Percentiles rank a stretch among this genome's conserved stretches.
These are phyloP conservation scores for Netelia melanura DNA, from an alignment of 2,888 invertebrate genomes.

Conservation along the genomic window DNA sequence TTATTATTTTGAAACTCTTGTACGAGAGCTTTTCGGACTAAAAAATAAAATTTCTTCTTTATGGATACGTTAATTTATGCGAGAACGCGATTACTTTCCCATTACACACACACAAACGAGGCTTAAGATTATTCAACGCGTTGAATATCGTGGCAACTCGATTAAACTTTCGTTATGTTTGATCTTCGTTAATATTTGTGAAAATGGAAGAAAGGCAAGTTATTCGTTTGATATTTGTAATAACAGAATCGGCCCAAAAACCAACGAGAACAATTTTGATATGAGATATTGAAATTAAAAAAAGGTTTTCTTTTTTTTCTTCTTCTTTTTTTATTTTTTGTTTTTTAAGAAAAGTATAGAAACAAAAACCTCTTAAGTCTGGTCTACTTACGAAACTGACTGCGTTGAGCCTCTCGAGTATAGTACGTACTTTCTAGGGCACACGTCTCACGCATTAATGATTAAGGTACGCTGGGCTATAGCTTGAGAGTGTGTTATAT, in stretches of 20 bases:
- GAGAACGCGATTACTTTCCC: slow-evolving; percentile 51
- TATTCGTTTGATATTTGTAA: neutral
- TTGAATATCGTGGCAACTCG: slow-evolving; percentile 37
- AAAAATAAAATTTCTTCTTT: neutral
- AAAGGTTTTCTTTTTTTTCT: neutral
- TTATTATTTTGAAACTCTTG: neutral
- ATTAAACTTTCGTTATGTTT: slow-evolving; percentile 27
- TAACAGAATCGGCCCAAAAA: slow-evolving; percentile 81
- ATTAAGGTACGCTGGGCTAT: slow-evolving; percentile 82
- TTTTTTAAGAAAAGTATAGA: slow-evolving; percentile 20
- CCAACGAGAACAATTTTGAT: slow-evolving; percentile 42
- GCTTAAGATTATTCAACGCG: slow-evolving; percentile 40
- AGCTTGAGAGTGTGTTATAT: slow-evolving; percentile 81
- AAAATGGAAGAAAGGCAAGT: neutral
- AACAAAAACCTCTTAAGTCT: slow-evolving; percentile 81
- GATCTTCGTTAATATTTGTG: neutral
- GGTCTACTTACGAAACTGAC: slow-evolving; percentile 85
- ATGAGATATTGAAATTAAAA: slow-evolving; percentile 30
- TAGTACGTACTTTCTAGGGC: slow-evolving; percentile 84
- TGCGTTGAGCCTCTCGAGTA: slow-evolving; percentile 84
- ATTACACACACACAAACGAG: slow-evolving; percentile 25
- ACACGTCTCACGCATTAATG: slow-evolving; percentile 84
- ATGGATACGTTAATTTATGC: slow-evolving; percentile 40
- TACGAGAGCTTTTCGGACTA: neutral
- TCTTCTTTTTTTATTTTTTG: no score